phyloP scores from a whole-genome alignment of 2,888 invertebrate genomes.

The Epinotia bilunana region DNA sequence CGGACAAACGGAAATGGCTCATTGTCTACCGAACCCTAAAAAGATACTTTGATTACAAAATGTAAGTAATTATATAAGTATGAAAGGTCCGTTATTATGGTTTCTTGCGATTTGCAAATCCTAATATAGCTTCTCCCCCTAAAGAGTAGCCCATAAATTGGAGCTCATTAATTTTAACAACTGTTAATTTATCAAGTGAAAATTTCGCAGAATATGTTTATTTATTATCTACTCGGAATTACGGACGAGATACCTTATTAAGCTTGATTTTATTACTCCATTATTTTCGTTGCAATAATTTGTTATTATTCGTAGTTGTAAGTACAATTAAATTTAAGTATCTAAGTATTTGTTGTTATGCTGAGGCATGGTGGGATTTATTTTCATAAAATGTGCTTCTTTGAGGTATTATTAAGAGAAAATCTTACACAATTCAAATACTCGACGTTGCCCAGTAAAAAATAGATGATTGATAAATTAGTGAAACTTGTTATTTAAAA shows the following conservation, averaged over 20 bases:
- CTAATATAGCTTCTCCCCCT: constrained; percentile 18
- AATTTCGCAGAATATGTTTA: constrained; percentile 36
- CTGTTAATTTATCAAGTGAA: constrained; percentile 41
- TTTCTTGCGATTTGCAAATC: constrained; percentile 10
- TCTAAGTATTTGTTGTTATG: too few relatives aligned
- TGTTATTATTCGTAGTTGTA: neutral
- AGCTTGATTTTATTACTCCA: constrained; percentile 9
- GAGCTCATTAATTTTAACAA: constrained; percentile 40
- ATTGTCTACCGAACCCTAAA: too few relatives aligned
- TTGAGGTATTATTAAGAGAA: too few relatives aligned
- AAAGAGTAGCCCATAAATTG: constrained; percentile 32
- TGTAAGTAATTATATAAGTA: too few relatives aligned
- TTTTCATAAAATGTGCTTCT: too few relatives aligned
- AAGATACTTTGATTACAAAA: too few relatives aligned
- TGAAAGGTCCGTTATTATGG: neutral
- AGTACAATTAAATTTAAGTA: neutral
- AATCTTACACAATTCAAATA: too few relatives aligned
- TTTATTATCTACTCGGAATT: constrained; percentile 32
- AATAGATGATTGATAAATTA: too few relatives aligned
- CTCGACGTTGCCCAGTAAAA: too few relatives aligned
- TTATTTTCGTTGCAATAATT: constrained; percentile 10
- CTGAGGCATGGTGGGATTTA: too few relatives aligned
- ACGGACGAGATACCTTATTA: constrained; percentile 24
- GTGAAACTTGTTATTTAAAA: too few relatives aligned
- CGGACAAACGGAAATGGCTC: too few relatives aligned